Percentiles rank a stretch among this genome's conserved stretches.
Conservation (phyloP, 2,797 vertebrate genomes). For the Carapus acus region DNA sequence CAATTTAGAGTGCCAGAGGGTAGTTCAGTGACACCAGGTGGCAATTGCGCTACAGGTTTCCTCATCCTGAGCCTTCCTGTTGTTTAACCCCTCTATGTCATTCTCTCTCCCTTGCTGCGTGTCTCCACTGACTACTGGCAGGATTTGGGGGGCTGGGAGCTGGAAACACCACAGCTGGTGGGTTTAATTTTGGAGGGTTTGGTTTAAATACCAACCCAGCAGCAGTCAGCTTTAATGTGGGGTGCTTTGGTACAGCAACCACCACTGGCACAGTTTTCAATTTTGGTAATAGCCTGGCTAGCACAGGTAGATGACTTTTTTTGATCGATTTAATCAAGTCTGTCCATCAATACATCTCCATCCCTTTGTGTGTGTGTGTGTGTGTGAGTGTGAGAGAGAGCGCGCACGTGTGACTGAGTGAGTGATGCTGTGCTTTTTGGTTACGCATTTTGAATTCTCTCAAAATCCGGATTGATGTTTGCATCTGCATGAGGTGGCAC, state of each 20-base stretch:
- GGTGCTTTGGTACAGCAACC: conserved; percentile 90
- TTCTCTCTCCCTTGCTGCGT: conserved; percentile 75
- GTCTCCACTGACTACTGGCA: conserved; percentile 80
- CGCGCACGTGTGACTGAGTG: too few species aligned
- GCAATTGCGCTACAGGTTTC: conserved; percentile 2
- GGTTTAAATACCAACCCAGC: conserved; percentile 92
- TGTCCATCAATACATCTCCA: conserved; percentile 44
- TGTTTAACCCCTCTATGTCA: conserved; percentile 68
- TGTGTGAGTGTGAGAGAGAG: too few species aligned
- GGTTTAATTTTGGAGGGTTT: conserved; percentile 98
- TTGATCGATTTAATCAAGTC: conserved; percentile 51
- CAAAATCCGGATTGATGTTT: conserved; percentile 17
- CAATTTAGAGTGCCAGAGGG: too few species aligned
- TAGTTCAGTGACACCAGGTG: not conserved
- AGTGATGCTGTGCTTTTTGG: conserved; percentile 37
- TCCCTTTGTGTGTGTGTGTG: conserved; percentile 40
- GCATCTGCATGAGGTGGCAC: conserved; percentile 47
- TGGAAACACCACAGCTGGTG: conserved; percentile 85
- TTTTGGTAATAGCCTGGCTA: conserved; percentile 97
- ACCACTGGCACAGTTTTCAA: conserved; percentile 89
- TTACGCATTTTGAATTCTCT: conserved; percentile 28
- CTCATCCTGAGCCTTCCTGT: conserved; percentile 13
- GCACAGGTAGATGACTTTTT: conserved; percentile 85
- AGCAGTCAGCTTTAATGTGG: conserved; percentile 95
- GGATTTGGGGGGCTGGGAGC: conserved; percentile 98